Evolutionary conservation across 2,888 invertebrate genomes (phyloP), one percentile per base, ranked within the genome.

Genomic region (Allygus modestus): DNA sequence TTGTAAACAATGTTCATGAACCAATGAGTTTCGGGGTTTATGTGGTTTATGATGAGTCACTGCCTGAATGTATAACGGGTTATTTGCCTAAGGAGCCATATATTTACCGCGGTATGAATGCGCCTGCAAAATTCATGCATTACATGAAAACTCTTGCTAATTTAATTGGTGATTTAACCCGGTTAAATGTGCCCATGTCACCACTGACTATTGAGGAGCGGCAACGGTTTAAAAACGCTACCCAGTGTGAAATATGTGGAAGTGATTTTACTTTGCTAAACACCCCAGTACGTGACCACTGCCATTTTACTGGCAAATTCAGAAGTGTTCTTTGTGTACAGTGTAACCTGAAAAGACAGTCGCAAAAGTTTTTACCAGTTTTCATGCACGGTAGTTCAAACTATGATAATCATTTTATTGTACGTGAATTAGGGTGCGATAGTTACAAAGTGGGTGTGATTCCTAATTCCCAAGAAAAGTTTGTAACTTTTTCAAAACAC

Each of bases 401-500:
- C 51, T 81, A 81, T 54, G 31, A 81, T 54, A 51, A 23, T 26
- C 54, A 81, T 81, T 51, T 81, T 11, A 81, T 81, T 12, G 31
- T 81, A 26, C 23, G 51, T 23, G 51, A 81, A 33, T 54, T 81
- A 81, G 81, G 81, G 5, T 9, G 51, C 31, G 81, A 81, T 61
- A 26, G 33, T n/a, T 28, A 81, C 11, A n/a, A 9, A 20, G 61
- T 81, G 0, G 31, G 26, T 81, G 41, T 81, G 11, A 81, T 81
- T 28, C 81, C 81, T 9, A 54, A 61, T 33, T 33, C n/a, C 81
- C 11, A 81, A 28, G 28, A 31, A 31, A 81, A 61, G 37, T 81
- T 31, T 41, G 58, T 61, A 31, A 61, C 81, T 33, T 81, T 81
- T 51, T 58, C 81, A 17, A 81, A 81, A 61, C 31, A 28, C n/a